A percentile compares a stretch with the other conserved stretches of the same genome.
Evolutionary conservation across 2,113 vertebrate species (phyloP).

Genomic region (Rhegmatorhina hoffmannsi): DNA sequence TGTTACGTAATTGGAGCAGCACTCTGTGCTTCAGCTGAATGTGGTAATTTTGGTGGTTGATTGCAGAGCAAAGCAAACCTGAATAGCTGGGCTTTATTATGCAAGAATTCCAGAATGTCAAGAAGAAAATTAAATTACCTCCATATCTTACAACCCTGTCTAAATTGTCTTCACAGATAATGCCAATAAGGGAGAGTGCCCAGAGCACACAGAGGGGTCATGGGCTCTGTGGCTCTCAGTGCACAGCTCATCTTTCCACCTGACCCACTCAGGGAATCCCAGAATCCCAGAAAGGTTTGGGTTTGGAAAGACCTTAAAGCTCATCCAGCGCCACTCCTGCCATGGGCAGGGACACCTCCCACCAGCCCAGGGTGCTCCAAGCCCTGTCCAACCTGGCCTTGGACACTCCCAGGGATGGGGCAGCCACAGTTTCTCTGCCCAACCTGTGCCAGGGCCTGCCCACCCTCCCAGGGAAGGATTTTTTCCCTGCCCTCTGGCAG

Average conservation of each 20-base stretch:
- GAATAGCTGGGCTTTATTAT: constrained; percentile 37
- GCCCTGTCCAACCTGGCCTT: too few relatives aligned
- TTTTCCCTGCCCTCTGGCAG: neutral
- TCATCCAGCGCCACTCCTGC: neutral
- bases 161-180: neutral
- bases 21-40: neutral
- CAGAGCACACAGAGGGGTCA: neutral
- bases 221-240: neutral
- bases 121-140: constrained; percentile 51
- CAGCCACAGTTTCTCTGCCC: too few relatives aligned
- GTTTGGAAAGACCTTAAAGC: neutral
- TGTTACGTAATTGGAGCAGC: constrained; percentile 6
- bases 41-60: constrained; percentile 39
- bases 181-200: neutral
- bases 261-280: neutral
- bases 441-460: too few relatives aligned
- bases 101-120: constrained; percentile 22
- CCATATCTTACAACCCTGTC: neutral
- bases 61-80: constrained; percentile 24
- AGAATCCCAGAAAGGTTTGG: neutral
- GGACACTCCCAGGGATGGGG: too few relatives aligned
- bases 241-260: neutral
- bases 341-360: neutral
- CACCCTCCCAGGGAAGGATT: accelerated
- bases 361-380: too few relatives aligned